Evolutionary conservation across 2,888 invertebrate species (phyloP), one percentile per base, ranked within the genome.

Genomic region (Eudasyphora cyanicolor): DNA sequence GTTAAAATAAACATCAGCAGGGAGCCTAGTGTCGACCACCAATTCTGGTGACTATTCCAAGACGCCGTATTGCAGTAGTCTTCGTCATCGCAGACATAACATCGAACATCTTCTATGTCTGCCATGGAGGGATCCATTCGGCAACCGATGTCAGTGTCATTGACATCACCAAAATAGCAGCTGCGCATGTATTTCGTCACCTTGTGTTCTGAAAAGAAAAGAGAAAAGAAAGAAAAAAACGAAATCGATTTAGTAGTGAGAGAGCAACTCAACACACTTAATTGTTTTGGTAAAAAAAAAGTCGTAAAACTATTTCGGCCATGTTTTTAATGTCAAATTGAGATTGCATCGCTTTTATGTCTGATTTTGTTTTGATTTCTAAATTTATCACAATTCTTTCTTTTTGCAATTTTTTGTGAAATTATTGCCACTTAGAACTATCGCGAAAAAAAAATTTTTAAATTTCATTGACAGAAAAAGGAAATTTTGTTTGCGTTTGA

Each of bases 91-190:
- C 90, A 90, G 12, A 91, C 89, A 57, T 88, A 85, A 82, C 90
- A 91, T 35, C 85, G 87, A 60, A 88, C 84, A 76, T 89, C 87
- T 54, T 87, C 85, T 21, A 88, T 86, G 8, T 85, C 83, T 19
- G 82, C 78, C 86, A 89, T 49, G 3, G 87, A 86, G 14, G 90
- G 90, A 76, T 90, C 90, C 86, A 88, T 82, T 45, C 85, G 87
- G 67, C 90, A 90, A 83, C 91, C 88, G 64, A 87, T 84, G 24
- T 86, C 86, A 24, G 89, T 90, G 54, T 89, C 89, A 84, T 89
- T 90, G 78, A 88, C 86, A 76, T 90, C 89, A 29, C 90, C 90
- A 54, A 90, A 90, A 77, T 88, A 90, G 74, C 90, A 90, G 82
- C 87, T 89, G 32, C 90, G 88, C 60, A 89, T 86, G 24, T 87